Conservation (phyloP, 2,888 invertebrate species). For the Sclerodermus sp. region DNA sequence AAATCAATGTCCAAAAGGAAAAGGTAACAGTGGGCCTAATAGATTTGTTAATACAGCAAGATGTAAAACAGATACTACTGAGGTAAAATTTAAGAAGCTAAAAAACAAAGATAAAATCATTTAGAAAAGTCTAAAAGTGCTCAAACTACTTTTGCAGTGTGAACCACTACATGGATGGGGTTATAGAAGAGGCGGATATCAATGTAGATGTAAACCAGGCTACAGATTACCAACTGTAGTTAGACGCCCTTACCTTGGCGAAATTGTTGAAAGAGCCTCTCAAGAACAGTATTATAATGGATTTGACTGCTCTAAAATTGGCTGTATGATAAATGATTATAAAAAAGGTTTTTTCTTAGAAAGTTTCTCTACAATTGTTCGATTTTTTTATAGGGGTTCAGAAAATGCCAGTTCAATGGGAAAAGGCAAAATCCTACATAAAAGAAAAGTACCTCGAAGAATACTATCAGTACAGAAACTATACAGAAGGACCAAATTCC, state of each 20-base stretch:
- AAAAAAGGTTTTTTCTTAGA: not conserved
- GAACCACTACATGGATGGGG: slow-evolving; percentile 97
- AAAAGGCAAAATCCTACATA: slow-evolving; percentile 70
- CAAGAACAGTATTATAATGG: slow-evolving; percentile 90
- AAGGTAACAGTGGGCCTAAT: slow-evolving; percentile 87
- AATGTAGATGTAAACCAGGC: slow-evolving; percentile 90
- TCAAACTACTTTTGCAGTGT: slow-evolving; percentile 75
- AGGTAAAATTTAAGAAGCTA: slow-evolving; percentile 60
- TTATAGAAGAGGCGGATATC: slow-evolving; percentile 92
- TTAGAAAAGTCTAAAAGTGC: not conserved
- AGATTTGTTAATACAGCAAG: slow-evolving; percentile 85
- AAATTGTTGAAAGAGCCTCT: slow-evolving; percentile 90
- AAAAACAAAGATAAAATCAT: not conserved
- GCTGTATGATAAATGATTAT: slow-evolving; percentile 68
- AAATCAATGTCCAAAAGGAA: slow-evolving; percentile 91
- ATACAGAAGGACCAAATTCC: slow-evolving; percentile 67
- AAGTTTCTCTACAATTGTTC: not conserved
- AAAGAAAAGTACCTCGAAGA: slow-evolving; percentile 75
- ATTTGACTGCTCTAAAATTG: slow-evolving; percentile 88
- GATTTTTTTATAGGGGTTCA: slow-evolving; percentile 70
- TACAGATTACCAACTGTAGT: slow-evolving; percentile 84
- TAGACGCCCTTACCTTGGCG: slow-evolving; percentile 88
- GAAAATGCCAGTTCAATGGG: slow-evolving; percentile 82
- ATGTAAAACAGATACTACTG: slow-evolving; percentile 88
- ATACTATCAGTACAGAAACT: slow-evolving; percentile 75